A percentile compares a stretch with the other conserved stretches of the same genome.
Evolutionary conservation across 2,888 invertebrate genomes (phyloP).

Genomic region (Pristionchus fissidentatus): DNA sequence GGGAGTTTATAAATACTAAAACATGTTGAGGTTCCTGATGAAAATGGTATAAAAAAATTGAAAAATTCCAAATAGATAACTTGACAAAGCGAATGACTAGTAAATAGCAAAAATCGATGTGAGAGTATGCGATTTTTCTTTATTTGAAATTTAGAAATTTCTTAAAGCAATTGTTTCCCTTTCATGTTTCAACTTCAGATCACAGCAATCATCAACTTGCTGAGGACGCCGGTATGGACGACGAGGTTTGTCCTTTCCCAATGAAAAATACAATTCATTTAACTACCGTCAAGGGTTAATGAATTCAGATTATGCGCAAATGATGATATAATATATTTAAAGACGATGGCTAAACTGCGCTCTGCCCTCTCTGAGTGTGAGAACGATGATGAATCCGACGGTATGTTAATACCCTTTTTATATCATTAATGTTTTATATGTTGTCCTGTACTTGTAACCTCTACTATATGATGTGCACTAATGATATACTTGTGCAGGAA

Average conservation of each 20-base stretch:
- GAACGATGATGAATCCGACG: conserved; percentile 48
- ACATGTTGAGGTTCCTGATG: no score
- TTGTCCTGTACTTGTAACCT: no score
- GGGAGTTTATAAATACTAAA: no score
- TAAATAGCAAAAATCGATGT: no score
- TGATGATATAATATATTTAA: not conserved
- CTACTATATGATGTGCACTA: no score
- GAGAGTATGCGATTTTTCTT: no score
- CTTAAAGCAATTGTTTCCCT: not conserved
- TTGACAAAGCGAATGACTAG: no score
- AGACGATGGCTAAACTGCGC: conserved; percentile 56
- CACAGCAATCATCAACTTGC: conserved; percentile 8
- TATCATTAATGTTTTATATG: not conserved
- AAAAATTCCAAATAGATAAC: no score
- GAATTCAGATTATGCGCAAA: no score
- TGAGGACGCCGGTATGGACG: conserved; percentile 44
- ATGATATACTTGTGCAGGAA: not conserved
- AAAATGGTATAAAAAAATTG: no score
- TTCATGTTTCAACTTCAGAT: not conserved
- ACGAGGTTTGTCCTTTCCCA: not conserved
- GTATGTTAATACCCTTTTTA: not conserved
- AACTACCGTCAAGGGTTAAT: no score
- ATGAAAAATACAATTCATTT: no score
- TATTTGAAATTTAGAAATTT: not conserved
- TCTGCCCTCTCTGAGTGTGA: conserved; percentile 63